Evolutionary conservation across 2,113 vertebrate genomes (phyloP), one percentile per base, ranked within the genome.

Genomic region (Rhizomys pruinosus): DNA sequence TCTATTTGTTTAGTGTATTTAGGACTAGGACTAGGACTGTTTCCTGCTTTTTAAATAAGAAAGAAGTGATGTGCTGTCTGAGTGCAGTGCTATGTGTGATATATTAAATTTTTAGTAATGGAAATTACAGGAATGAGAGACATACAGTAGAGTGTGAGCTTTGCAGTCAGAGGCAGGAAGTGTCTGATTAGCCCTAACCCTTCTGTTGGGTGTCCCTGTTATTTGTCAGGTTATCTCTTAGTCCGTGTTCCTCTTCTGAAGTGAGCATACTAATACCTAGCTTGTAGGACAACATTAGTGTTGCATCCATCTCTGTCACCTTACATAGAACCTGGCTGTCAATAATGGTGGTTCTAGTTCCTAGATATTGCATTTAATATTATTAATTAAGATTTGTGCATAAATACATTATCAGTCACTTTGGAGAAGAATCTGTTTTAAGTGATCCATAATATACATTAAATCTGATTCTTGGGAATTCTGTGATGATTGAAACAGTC

Each of bases 1-100:
- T 91, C 52, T 69, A 1, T 89, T 81, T 86, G 19, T 86, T 96
- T 25, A 64, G 42, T 94, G 72, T 87, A 78, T 95, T 93, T 93
- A 42, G 3, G 64, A 22, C 76, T 93, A 42, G 3, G 64, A 22
- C 76, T 79, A 55, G 37, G 10, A 52, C 10, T 78, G 3, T 80
- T 84, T 94, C 39, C 12, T 96, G 47, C 32, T 86, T 85, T 92
- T 89, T 71, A 92, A 74, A 39, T 71, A 57, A 94, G 47, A 85
- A 92, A 87, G 59, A 37, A 82, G 44, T 77, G 27, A 34, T 90
- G 0, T 72, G 39, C 73, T 69, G 37, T 82, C 37, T 78, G 64
- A 57, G 22, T 81, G 17, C 52, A 42, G 4, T 78, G 20, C 44
- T 76, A 2, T 64, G 2, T 91, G 37, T 4, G 88, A 3, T 63